Percentiles rank a stretch among this genome's conserved stretches.
Evolutionary conservation across 2,113 vertebrate genomes (phyloP).

Genomic region (Diphyllodes magnificus): DNA sequence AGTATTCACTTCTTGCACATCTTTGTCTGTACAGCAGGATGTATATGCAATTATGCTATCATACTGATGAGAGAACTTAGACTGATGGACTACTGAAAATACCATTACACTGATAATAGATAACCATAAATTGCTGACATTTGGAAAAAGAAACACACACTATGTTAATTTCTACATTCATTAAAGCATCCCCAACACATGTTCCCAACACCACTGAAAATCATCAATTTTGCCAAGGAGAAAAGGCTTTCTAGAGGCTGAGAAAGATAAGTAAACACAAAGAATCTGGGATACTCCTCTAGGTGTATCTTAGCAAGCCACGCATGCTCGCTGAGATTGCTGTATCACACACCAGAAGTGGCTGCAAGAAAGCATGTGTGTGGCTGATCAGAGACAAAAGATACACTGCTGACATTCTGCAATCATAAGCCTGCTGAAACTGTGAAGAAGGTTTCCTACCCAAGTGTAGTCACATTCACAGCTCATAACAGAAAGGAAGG

Average conservation of each 20-base stretch:
- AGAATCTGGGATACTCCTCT: background rate
- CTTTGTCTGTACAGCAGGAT: background rate
- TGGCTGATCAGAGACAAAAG: background rate
- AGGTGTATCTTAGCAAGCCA: background rate
- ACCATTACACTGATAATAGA: background rate
- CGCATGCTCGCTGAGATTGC: background rate
- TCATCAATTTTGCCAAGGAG: background rate
- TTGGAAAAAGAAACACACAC: background rate
- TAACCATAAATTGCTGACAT: background rate
- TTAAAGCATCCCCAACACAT: background rate
- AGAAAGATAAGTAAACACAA: background rate
- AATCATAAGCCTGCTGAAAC: background rate
- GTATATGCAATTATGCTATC: background rate
- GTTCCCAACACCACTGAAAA: background rate
- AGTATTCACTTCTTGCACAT: background rate
- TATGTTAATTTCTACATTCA: background rate
- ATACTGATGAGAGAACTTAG: background rate
- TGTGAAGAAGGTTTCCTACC: background rate
- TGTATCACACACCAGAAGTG: background rate
- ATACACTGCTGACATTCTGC: background rate
- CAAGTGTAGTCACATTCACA: background rate
- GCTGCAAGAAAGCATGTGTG: background rate
- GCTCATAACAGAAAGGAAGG: background rate
- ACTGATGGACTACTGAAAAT: slow-evolving; percentile 4
- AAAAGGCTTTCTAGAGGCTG: background rate